phyloP scores from a whole-genome alignment of 2,888 invertebrate species.

The Clitarchus hookeri region DNA sequence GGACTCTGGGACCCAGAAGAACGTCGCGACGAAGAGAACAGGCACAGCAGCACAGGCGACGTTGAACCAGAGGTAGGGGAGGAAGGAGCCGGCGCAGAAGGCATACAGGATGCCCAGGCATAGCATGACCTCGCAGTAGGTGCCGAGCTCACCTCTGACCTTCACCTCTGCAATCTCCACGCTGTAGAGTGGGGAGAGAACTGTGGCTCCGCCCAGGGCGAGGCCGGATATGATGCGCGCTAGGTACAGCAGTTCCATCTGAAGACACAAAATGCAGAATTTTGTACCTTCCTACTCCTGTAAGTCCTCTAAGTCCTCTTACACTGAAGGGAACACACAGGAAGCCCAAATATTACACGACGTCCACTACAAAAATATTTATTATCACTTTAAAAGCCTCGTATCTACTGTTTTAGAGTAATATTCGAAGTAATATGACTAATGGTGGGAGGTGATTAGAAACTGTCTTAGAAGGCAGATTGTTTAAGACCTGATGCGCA shows the following conservation, averaged over 20 bases:
- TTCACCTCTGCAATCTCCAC: slow-evolving; percentile 88
- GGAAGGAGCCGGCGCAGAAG: slow-evolving; percentile 73
- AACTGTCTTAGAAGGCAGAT: no score
- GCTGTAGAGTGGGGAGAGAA: slow-evolving; percentile 81
- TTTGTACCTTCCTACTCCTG: no score
- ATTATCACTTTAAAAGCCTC: no score
- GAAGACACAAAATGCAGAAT: not conserved
- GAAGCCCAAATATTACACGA: no score
- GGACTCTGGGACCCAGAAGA: slow-evolving; percentile 80
- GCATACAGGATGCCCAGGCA: slow-evolving; percentile 69
- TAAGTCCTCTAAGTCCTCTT: no score
- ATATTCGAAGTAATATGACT: no score
- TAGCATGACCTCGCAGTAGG: slow-evolving; percentile 77
- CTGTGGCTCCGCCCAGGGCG: slow-evolving; percentile 70
- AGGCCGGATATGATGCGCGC: slow-evolving; percentile 67
- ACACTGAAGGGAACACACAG: no score
- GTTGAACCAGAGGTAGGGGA: slow-evolving; percentile 62
- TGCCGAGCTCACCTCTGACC: slow-evolving; percentile 78
- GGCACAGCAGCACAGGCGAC: slow-evolving; percentile 68
- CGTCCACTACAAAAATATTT: no score
- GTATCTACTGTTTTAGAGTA: no score
- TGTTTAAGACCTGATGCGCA: no score
- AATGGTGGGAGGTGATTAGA: no score
- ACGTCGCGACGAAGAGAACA: slow-evolving; percentile 62
- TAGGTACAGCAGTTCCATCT: slow-evolving; percentile 58